A percentile compares a stretch with the other conserved stretches of the same genome.
phyloP scores from a whole-genome alignment of 2,888 invertebrate genomes.

The Nematopogon swammerdamellus region DNA sequence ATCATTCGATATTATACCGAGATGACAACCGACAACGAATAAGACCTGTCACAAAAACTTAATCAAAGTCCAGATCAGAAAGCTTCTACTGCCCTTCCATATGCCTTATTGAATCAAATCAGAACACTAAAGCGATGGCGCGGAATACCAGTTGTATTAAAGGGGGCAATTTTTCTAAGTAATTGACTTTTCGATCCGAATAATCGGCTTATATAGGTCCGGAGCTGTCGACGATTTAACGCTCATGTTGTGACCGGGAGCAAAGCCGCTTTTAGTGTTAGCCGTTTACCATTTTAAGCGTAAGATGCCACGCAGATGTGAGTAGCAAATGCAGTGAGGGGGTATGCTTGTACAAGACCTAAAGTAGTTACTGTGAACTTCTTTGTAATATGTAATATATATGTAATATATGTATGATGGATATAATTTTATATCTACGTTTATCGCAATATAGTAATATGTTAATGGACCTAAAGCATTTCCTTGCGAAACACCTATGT shows the following conservation, averaged over 20 bases:
- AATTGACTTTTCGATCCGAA: constrained; percentile 54
- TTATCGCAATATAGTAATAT: no score
- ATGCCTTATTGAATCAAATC: not conserved
- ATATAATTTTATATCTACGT: no score
- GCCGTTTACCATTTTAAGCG: no score
- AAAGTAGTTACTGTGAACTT: no score
- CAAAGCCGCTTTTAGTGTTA: not conserved
- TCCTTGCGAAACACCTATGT: no score
- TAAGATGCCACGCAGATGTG: no score
- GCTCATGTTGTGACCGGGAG: not conserved
- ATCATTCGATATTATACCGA: no score
- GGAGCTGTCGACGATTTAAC: constrained; percentile 16
- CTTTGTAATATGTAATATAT: no score
- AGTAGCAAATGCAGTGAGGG: no score
- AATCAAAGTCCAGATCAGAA: not conserved
- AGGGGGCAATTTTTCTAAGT: constrained; percentile 19
- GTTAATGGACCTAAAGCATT: no score
- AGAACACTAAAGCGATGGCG: not conserved
- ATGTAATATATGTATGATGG: no score
- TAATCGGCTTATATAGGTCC: constrained; percentile 33
- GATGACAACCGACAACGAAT: not conserved
- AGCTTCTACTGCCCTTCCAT: not conserved
- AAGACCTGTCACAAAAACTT: not conserved
- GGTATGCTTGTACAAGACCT: no score
- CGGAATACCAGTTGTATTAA: not conserved